These are phyloP conservation scores for Agrotis exclamationis DNA, from an alignment of 2,888 invertebrate genomes.

Conservation along the genomic window DNA sequence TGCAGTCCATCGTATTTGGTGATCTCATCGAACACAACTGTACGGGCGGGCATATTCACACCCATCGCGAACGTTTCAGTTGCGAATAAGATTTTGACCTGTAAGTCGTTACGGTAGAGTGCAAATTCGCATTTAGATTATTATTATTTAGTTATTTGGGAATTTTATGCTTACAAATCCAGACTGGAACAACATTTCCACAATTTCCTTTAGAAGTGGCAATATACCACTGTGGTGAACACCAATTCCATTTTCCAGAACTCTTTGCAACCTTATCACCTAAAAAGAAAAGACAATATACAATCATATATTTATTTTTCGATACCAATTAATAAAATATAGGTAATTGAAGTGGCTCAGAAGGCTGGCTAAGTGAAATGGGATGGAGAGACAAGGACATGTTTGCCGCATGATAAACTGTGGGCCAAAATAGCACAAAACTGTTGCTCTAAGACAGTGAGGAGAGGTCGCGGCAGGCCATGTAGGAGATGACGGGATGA, in stretches of 20 bases:
- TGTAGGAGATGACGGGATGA: too few relatives aligned
- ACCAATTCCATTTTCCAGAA: constrained; percentile 96
- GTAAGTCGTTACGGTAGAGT: background rate
- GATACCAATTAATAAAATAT: too few relatives aligned
- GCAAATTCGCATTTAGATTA: background rate
- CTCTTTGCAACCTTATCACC: constrained; percentile 85
- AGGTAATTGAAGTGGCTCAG: too few relatives aligned
- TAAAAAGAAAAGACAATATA: constrained; percentile 61
- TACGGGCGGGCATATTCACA: constrained; percentile 99
- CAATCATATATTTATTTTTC: background rate
- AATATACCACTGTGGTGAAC: constrained; percentile 99
- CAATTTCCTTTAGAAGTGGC: constrained; percentile 99
- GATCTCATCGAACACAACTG: constrained; percentile 98
- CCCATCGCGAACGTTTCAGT: constrained; percentile 99
- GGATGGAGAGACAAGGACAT: too few relatives aligned
- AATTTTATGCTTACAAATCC: constrained; percentile 94
- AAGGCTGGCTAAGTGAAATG: too few relatives aligned
- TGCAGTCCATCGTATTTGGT: constrained; percentile 97
- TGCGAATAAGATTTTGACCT: constrained; percentile 97
- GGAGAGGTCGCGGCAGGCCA: too few relatives aligned
- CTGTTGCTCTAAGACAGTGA: too few relatives aligned
- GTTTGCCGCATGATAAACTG: too few relatives aligned
- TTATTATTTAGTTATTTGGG: background rate
- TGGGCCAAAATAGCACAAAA: too few relatives aligned
- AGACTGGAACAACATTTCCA: constrained; percentile 98